Percentiles rank a stretch among this genome's conserved stretches.
Evolutionary conservation across 53 echinoderm and acorn worm species (phyloP).

Genomic region (Paracentrotus lividus): DNA sequence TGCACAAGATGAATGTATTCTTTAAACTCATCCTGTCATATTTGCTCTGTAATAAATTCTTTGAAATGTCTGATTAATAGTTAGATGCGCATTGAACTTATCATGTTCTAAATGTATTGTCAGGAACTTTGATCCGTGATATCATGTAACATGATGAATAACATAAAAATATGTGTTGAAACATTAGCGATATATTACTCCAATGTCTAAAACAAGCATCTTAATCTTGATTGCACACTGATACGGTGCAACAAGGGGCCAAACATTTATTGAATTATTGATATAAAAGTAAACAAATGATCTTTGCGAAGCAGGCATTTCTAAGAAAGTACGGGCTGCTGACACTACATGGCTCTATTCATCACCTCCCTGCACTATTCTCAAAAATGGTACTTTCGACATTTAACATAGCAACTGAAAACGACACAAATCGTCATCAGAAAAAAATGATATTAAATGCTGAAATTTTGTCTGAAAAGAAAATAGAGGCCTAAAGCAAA

Average conservation of each 20-base stretch:
- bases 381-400: not conserved
- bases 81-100: not conserved
- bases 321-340: not conserved
- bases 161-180: not conserved
- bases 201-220: not conserved
- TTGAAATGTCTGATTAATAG: not conserved
- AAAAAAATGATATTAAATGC: not conserved
- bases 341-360: not conserved
- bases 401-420: not conserved
- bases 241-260: not conserved
- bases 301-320: not conserved
- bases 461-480: not conserved
- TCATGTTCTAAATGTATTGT: not conserved
- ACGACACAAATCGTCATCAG: not conserved
- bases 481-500: too few relatives aligned
- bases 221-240: not conserved
- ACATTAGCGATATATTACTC: not conserved
- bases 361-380: not conserved
- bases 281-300: not conserved
- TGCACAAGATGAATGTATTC: too few relatives aligned
- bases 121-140: not conserved
- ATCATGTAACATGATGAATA: not conserved
- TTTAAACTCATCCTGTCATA: not conserved
- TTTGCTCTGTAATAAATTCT: not conserved
- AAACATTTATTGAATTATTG: not conserved